Percentiles rank a stretch among this genome's conserved stretches.
phyloP scores from a whole-genome alignment of 2,797 vertebrate species.

The Chiloscyllium punctatum region DNA sequence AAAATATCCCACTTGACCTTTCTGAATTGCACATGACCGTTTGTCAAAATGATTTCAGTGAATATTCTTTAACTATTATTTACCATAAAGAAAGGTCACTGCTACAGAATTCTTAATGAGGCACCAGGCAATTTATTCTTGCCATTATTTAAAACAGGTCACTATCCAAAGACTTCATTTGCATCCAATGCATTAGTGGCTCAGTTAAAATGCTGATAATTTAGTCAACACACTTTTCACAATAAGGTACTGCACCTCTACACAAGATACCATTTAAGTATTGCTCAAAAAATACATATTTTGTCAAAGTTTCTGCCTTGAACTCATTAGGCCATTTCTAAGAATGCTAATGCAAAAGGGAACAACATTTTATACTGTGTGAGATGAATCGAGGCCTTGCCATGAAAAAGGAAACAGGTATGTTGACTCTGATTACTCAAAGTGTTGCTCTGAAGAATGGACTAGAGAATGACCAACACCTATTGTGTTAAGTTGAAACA shows the following conservation, averaged over 20 bases:
- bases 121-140: background rate
- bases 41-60: constrained; percentile 26
- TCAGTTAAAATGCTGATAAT: background rate
- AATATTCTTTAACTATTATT: background rate
- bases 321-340: too few relatives aligned
- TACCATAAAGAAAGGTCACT: constrained; percentile 23
- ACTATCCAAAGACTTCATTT: background rate
- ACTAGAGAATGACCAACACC: too few relatives aligned
- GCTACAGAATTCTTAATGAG: background rate
- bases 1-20: background rate
- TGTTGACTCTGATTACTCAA: too few relatives aligned
- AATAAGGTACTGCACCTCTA: background rate
- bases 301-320: too few relatives aligned
- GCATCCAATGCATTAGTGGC: background rate
- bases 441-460: too few relatives aligned
- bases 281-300: too few relatives aligned
- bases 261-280: background rate
- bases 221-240: background rate
- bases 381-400: too few relatives aligned
- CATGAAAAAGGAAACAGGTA: too few relatives aligned
- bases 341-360: too few relatives aligned
- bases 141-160: background rate
- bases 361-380: too few relatives aligned
- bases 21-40: background rate
- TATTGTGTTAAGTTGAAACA: too few relatives aligned